Evolutionary conservation across 2,888 invertebrate species (phyloP), one percentile per base, ranked within the genome.

Genomic region (Mongoloraphidia duomilia): DNA sequence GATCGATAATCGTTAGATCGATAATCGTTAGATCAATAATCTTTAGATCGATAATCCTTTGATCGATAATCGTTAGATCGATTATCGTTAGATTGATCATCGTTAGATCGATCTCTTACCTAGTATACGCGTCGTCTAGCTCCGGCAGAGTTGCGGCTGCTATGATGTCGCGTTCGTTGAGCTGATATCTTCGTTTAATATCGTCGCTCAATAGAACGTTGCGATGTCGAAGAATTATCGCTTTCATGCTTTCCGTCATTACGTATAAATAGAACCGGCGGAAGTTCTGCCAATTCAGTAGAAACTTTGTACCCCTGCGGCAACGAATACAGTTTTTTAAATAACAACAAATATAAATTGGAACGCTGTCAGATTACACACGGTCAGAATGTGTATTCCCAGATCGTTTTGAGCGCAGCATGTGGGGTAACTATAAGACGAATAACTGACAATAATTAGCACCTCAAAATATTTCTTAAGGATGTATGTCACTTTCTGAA

Each of bases 241-340:
- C 82, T 57, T 89, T 87, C 65, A 93, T 82, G 65, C 91, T 90
- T 65, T 91, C 90, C 0, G 93, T 92, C 86, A 95, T 93, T 51
- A 89, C 80, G 68, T 89, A 93, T 50, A 92, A 72, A 68, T 95
- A 95, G 61, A 89, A 80, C 3, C 93, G 82, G 12, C 93, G 77
- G 69, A 92, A 83, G 65, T 90, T 87, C 63, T 85, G 83, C 92
- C 92, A 93, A 63, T 88, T 83, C 36, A 88, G 70, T 56, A 92
- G 71, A 69, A 80, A 80, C 60, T 84, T 83, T 62, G 87, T 84
- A 46, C 84, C 84, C 62, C 91, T 91, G 67, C 38, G 72, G 73
- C 54, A 49, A 54, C 49, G 53, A 42, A 40, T 33, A 44, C 33
- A 13, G 40, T 26, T 26, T 26, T 26, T 26, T 26, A 26, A 26